phyloP scores from a whole-genome alignment of 2,113 vertebrate species.

The Nerophis lumbriciformis region DNA sequence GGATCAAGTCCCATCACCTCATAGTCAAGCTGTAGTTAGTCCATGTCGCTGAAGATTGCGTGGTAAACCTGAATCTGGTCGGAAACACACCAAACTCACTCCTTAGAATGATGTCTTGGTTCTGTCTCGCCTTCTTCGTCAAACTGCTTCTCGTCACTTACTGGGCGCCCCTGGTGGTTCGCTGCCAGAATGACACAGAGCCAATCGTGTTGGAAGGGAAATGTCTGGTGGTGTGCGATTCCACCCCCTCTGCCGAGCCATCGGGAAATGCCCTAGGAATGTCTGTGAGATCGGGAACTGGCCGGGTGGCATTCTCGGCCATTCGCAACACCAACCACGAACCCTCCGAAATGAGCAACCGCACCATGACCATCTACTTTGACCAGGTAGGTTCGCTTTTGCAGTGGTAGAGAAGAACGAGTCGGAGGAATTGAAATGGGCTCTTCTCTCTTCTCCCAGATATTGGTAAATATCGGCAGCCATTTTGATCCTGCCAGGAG shows the following conservation, averaged over 20 bases:
- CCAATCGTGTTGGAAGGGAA: slow-evolving; percentile 75
- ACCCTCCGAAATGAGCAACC: slow-evolving; percentile 77
- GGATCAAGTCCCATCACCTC: slow-evolving; percentile 16
- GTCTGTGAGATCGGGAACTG: slow-evolving; percentile 71
- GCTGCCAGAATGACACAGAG: slow-evolving; percentile 73
- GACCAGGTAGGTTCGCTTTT: slow-evolving; percentile 64
- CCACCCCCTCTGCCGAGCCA: slow-evolving; percentile 63
- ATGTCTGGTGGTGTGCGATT: slow-evolving; percentile 77
- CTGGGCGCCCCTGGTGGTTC: slow-evolving; percentile 35
- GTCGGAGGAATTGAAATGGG: background rate
- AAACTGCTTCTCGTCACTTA: slow-evolving; percentile 44
- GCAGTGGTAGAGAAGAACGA: too few species aligned
- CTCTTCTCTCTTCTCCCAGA: slow-evolving; percentile 45
- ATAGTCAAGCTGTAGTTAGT: background rate
- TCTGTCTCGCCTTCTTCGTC: slow-evolving; percentile 3
- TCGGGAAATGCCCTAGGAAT: slow-evolving; percentile 71
- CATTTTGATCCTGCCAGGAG: slow-evolving; percentile 80
- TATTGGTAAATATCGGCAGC: slow-evolving; percentile 80
- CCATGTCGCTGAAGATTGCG: slow-evolving; percentile 6
- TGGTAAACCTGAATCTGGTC: too few species aligned
- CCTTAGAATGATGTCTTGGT: slow-evolving; percentile 33
- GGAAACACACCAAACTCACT: background rate
- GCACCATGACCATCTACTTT: slow-evolving; percentile 77
- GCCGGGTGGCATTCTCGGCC: slow-evolving; percentile 73
- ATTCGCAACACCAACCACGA: slow-evolving; percentile 76